Conservation (phyloP, 2,888 invertebrate species). For the Macaria notata region DNA sequence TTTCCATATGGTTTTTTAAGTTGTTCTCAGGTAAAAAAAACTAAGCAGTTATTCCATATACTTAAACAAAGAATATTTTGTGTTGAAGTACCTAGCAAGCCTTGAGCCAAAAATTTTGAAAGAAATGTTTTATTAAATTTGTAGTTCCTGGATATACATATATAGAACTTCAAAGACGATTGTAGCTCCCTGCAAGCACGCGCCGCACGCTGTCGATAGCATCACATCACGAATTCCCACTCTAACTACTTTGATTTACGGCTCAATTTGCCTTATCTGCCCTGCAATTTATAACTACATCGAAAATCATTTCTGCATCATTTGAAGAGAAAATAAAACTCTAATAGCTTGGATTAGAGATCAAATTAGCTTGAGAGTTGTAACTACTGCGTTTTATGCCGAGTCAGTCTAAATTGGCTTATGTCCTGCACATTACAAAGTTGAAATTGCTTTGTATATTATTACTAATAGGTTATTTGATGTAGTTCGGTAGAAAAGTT, state of each 20-base stretch:
- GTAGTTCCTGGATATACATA: no score
- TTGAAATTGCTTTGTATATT: conserved; percentile 5
- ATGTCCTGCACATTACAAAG: background rate
- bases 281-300: conserved; percentile 28
- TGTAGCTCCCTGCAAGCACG: conserved; percentile 36
- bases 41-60: no score
- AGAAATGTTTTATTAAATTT: no score
- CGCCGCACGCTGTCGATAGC: conserved; percentile 34
- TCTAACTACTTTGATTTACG: conserved; percentile 41
- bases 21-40: no score
- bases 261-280: conserved; percentile 39
- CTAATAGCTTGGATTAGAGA: background rate
- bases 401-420: background rate
- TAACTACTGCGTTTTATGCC: background rate
- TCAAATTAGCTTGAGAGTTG: background rate
- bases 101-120: no score
- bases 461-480: conserved; percentile 1
- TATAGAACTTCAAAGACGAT: no score
- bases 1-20: no score
- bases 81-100: no score
- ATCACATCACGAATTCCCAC: conserved; percentile 41
- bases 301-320: conserved; percentile 25
- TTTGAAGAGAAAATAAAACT: conserved; percentile 1
- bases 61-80: no score
- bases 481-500: conserved; percentile 21